Base-by-base conservation (phyloP, 2,113 vertebrate species). In the Calyptomena viridis region DNA sequence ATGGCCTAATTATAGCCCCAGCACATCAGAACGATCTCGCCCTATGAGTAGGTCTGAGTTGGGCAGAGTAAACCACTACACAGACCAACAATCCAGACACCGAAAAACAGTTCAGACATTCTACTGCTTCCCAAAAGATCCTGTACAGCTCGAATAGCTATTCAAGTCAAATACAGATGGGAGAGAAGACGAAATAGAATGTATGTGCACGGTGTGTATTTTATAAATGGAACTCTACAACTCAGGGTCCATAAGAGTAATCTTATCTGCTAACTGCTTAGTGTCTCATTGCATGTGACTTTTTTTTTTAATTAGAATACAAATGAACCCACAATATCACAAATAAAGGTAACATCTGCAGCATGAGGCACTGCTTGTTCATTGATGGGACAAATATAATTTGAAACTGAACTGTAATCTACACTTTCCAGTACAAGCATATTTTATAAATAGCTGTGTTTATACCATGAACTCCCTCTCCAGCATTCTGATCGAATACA, bases 151-250 rank as follows among this genome's bases (percentile, higher is more conserved):
- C 72, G 71, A 85, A 71, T 4, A 71, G 22, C 12, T 52, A 77
- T 25, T 55, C 16, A 69, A 39, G 50, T 80, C 35, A 83, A 59
- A 76, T 8, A 47, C 1, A 88, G 37, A 3, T 42, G 42, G 76
- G 74, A 74, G 50, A 84, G 55, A 56, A 78, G 46, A 87, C 25
- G 4, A 81, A 90, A 71, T 37, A 12, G 35, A 37, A 74, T 12
- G 8, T 37, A 30, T 50, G 7, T 67, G 37, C 42, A 39, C 0
- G 0, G 62, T 2, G 1, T 1, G 0, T 50, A 52, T 63, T 81
- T 78, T 55, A 63, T 28, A 82, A 75, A 78, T 19, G 59, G 46
- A 93, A 44, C 35, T 77, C 42, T 35, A 35, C 50, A 59, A 40
- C 5, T 30, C 55, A 53, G n/a, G 16, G 62, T 66, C 33, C 7